Evolutionary conservation across 23 tunicate species (phyloP).

Genomic region (Aplidium turbinatum): DNA sequence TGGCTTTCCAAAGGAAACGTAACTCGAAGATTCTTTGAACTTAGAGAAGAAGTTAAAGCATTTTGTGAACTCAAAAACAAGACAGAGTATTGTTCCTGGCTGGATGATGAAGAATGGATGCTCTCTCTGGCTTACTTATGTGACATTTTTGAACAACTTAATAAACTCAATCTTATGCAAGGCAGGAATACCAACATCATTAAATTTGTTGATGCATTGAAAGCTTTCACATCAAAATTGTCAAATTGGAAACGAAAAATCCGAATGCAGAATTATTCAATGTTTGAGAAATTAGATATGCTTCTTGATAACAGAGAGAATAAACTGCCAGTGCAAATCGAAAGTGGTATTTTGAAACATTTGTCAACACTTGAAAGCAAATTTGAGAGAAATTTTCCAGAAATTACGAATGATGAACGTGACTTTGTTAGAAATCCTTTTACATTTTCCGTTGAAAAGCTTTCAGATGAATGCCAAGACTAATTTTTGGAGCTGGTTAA

Average conservation of each 20-base stretch:
- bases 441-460: conserved; percentile 49
- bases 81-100: conserved; percentile 26
- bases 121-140: conserved; percentile 57
- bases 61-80: conserved; percentile 47
- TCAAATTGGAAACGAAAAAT: conserved; percentile 57
- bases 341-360: conserved; percentile 33
- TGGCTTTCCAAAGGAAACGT: conserved; percentile 74
- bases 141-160: conserved; percentile 71
- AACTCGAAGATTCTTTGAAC: conserved; percentile 61
- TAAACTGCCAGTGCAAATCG: conserved; percentile 23
- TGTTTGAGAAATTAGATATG: conserved; percentile 55
- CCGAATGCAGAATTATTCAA: conserved; percentile 26
- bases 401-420: conserved; percentile 32
- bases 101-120: conserved; percentile 62
- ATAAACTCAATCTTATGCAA: conserved; percentile 59
- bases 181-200: conserved; percentile 52
- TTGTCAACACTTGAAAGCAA: conserved; percentile 33
- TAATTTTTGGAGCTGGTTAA: conserved; percentile 54
- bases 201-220: conserved; percentile 43
- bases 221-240: conserved; percentile 58
- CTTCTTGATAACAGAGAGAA: conserved; percentile 49
- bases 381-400: conserved; percentile 64
- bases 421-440: conserved; percentile 50
- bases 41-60: conserved; percentile 25
- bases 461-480: conserved; percentile 63